phyloP scores from a whole-genome alignment of 2,888 invertebrate genomes.

The Parasteatoda lunata region DNA sequence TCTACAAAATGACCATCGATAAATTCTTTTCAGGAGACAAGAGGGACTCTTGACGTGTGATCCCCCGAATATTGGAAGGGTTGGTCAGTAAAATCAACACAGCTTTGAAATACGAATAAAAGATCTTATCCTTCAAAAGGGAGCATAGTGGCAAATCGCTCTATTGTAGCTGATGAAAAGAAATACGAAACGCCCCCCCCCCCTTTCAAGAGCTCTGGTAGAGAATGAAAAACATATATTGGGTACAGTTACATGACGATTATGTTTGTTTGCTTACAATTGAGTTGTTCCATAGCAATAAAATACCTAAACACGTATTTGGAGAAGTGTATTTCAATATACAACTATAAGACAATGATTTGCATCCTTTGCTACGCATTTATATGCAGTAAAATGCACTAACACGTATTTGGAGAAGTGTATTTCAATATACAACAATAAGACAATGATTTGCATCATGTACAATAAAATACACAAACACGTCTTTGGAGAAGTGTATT shows the following conservation, averaged over 20 bases:
- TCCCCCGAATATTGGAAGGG: slow-evolving; percentile 9
- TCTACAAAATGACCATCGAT: too few species aligned
- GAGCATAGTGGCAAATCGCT: slow-evolving; percentile 49
- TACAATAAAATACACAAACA: too few species aligned
- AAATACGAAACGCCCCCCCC: slow-evolving; percentile 25
- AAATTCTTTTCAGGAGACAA: neutral
- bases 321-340: too few species aligned
- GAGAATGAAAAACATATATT: too few species aligned
- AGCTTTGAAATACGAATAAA: slow-evolving; percentile 26
- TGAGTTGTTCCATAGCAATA: neutral
- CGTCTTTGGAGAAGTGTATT: too few species aligned
- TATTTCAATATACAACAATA: too few species aligned
- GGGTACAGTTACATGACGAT: neutral
- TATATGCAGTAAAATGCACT: too few species aligned
- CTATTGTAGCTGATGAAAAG: slow-evolving; percentile 34
- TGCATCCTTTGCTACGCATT: too few species aligned
- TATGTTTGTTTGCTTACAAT: neutral
- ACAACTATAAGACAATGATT: too few species aligned
- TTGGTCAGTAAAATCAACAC: slow-evolving; percentile 41
- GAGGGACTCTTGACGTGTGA: slow-evolving; percentile 7
- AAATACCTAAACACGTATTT: too few species aligned
- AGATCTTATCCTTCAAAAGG: neutral
- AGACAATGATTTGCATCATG: too few species aligned
- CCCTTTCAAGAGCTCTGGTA: neutral
- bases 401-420: too few species aligned